A percentile compares a stretch with the other conserved stretches of the same genome.
Conservation (phyloP, 2,888 invertebrate species). For the Meganola albula region DNA sequence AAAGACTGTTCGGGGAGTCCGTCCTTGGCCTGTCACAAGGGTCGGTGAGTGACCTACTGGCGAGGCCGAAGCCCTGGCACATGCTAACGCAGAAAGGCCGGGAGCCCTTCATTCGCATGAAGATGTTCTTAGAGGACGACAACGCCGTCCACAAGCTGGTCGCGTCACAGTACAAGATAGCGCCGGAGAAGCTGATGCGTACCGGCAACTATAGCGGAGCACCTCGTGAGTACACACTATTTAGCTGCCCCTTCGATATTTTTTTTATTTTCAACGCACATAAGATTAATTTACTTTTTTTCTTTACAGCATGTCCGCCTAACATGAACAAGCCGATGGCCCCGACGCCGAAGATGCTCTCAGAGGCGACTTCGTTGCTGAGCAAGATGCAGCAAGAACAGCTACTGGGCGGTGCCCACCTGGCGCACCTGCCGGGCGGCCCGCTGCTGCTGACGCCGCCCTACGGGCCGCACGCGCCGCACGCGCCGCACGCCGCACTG, state of each 20-base stretch:
- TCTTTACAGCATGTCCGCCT: constrained; percentile 79
- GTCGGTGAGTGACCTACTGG: constrained; percentile 97
- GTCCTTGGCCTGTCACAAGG: constrained; percentile 98
- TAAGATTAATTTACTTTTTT: not conserved
- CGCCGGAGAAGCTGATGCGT: constrained; percentile 97
- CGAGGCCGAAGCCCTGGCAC: constrained; percentile 99
- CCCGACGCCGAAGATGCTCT: constrained; percentile 87
- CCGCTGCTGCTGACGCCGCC: constrained; percentile 85
- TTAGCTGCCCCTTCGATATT: no score
- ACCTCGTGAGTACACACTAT: constrained; percentile 88
- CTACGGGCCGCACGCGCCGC: constrained; percentile 86
- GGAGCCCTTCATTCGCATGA: constrained; percentile 98
- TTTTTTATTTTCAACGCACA: not conserved
- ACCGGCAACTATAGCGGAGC: constrained; percentile 94
- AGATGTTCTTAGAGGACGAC: constrained; percentile 97
- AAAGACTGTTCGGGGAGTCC: constrained; percentile 97
- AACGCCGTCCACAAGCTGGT: constrained; percentile 96
- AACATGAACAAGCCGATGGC: constrained; percentile 86
- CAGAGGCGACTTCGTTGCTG: constrained; percentile 80
- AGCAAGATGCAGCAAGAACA: constrained; percentile 85
- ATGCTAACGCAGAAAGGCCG: constrained; percentile 98
- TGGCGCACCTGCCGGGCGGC: constrained; percentile 72
- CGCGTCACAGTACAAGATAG: constrained; percentile 98
- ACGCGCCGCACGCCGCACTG: constrained; percentile 81
- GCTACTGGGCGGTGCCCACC: constrained; percentile 75